Base-by-base conservation (phyloP, 1,140 invertebrate genomes). In the Calephelis virginiensis region DNA sequence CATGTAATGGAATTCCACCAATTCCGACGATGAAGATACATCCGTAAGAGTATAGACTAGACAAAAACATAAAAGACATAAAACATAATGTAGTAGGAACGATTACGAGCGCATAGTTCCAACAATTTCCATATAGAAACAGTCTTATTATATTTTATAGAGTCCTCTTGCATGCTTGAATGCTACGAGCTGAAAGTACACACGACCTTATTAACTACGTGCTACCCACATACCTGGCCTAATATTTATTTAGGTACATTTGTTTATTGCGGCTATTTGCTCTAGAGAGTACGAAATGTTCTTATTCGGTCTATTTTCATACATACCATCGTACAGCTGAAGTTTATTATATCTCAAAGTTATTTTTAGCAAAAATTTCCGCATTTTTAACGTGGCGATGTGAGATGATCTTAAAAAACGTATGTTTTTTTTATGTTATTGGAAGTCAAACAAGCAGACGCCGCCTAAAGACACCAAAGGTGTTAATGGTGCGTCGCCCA, bases 131-230 rank as follows among this genome's bases (percentile, higher is more conserved):
- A 69, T 72, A 70, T 70, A 67, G 76, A 77, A 80, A 77, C 49
- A 50, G 77, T 83, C 83, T 87, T 85, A 85, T 87, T 87, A 87
- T 87, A 87, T 85, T 85, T 87, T 85, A 87, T 80, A 79, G 80
- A 74, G 72, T 77, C 68, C 78, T 78, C 77, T 70, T 78, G 77
- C 75, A 81, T 75, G 75, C 80, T 76, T 77, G 70, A 76, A 74
- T 61, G 79, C 81, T 78, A 83, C 79, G 81, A 75, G 76, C 71
- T 64, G 70, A 70, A 77, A 77, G 74, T 74, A 78, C 73, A 77
- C 73, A 76, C 69, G 81, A 78, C 81, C 82, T 87, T 83, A 86
- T 84, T 86, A 83, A 76, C 74, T 71, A 77, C 67, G 64, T 47
- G 66, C 73, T 69, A 68, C 64, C 60, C 68, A 74, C 66, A 64